phyloP scores from a whole-genome alignment of 2,797 vertebrate genomes.

The Chaetophractus vellerosus region DNA sequence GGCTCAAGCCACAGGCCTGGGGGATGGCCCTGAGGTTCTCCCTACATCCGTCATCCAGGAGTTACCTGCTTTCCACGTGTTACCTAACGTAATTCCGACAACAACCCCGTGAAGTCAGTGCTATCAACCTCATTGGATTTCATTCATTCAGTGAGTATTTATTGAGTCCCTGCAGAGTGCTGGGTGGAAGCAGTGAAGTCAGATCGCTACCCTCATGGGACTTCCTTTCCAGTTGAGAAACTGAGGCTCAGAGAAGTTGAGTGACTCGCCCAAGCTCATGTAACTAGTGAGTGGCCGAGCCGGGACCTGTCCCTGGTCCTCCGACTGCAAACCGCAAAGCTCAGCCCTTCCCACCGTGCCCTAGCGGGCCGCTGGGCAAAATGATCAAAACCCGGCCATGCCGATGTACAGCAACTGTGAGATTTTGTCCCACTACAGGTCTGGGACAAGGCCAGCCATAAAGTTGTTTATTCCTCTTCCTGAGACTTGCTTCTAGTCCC shows the following conservation, averaged over 20 bases:
- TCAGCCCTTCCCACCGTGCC: fast-evolving
- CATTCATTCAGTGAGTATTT: neutral
- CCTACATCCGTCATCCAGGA: fast-evolving
- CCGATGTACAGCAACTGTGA: fast-evolving
- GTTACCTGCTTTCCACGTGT: fast-evolving
- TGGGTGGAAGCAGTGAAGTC: fast-evolving
- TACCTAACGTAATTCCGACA: neutral
- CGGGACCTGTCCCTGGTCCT: fast-evolving
- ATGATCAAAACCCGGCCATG: neutral
- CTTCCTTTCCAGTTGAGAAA: fast-evolving
- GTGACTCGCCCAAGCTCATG: neutral
- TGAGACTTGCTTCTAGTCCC: fast-evolving
- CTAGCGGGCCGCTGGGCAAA: fast-evolving
- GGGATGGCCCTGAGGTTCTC: fast-evolving
- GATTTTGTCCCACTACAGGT: too few species aligned
- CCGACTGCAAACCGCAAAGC: neutral
- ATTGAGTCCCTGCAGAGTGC: fast-evolving
- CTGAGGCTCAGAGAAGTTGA: fast-evolving
- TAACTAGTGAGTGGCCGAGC: neutral
- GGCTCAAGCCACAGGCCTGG: fast-evolving
- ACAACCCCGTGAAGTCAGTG: neutral
- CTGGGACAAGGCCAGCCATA: neutral
- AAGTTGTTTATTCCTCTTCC: neutral
- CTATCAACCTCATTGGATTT: fast-evolving
- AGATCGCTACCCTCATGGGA: fast-evolving